Conservation (phyloP, 2,888 invertebrate genomes). For the Sussaba pulchella region DNA sequence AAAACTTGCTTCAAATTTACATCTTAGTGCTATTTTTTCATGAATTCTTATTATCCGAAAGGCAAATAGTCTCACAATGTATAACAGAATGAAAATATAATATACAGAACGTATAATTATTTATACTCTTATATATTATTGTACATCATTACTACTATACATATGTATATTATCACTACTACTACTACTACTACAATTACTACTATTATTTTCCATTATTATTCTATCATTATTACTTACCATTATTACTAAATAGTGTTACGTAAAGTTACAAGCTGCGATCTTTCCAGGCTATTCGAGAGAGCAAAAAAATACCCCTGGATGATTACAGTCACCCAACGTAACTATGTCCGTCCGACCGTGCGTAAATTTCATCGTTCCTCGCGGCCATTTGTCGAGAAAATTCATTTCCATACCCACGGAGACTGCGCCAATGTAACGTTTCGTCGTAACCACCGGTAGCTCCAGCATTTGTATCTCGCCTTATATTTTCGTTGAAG, state of each 20-base stretch:
- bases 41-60: conserved; percentile 21
- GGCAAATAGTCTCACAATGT: conserved; percentile 21
- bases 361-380: conserved; percentile 24
- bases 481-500: conserved; percentile 30
- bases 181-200: no score
- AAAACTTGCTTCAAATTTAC: not conserved
- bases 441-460: not conserved
- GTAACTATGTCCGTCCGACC: conserved; percentile 4
- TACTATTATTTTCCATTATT: no score
- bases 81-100: no score
- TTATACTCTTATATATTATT: no score
- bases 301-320: conserved; percentile 17
- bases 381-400: conserved; percentile 22
- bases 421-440: not conserved
- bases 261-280: conserved; percentile 10
- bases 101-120: no score
- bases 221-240: no score
- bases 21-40: conserved; percentile 9
- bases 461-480: not conserved
- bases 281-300: conserved; percentile 1
- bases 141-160: no score
- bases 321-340: not conserved
- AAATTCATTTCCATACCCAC: conserved; percentile 37
- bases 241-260: no score
- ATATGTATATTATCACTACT: no score